Conservation (phyloP, 2,888 invertebrate genomes). For the Tinea pellionella region DNA sequence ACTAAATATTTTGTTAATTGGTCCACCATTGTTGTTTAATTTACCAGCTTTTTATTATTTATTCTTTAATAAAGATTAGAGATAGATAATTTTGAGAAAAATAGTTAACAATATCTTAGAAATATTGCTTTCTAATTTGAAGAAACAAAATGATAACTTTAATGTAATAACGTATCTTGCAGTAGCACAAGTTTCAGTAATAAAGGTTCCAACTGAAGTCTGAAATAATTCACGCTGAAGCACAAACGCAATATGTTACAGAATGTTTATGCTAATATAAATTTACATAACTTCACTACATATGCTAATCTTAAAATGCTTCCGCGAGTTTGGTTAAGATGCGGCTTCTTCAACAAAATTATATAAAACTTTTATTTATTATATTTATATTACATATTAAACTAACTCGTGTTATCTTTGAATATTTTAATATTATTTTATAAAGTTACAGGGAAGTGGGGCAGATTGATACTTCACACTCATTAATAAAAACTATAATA, state of each 20-base stretch:
- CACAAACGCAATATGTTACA: slow-evolving; percentile 22
- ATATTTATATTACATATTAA: no score
- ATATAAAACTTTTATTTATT: background rate
- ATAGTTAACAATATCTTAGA: no score
- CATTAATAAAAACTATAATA: no score
- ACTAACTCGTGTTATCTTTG: background rate
- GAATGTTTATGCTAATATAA: slow-evolving; percentile 44
- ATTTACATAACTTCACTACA: slow-evolving; percentile 29
- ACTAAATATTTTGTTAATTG: slow-evolving; percentile 48
- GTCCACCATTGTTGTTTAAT: slow-evolving; percentile 29
- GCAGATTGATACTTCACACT: no score
- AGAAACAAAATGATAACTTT: background rate
- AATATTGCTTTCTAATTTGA: background rate
- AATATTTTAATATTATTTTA: slow-evolving; percentile 13
- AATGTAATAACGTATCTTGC: background rate
- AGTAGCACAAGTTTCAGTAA: background rate
- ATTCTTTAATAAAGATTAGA: no score
- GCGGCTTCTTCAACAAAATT: background rate
- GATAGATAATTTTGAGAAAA: no score
- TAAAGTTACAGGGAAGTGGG: no score
- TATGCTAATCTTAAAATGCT: slow-evolving; percentile 21
- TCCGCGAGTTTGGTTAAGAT: background rate
- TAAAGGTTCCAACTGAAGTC: background rate
- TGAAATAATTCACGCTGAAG: slow-evolving; percentile 4
- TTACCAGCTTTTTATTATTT: background rate